Evolutionary conservation across 2,113 vertebrate species (phyloP).

Genomic region (Rattus rattus): DNA sequence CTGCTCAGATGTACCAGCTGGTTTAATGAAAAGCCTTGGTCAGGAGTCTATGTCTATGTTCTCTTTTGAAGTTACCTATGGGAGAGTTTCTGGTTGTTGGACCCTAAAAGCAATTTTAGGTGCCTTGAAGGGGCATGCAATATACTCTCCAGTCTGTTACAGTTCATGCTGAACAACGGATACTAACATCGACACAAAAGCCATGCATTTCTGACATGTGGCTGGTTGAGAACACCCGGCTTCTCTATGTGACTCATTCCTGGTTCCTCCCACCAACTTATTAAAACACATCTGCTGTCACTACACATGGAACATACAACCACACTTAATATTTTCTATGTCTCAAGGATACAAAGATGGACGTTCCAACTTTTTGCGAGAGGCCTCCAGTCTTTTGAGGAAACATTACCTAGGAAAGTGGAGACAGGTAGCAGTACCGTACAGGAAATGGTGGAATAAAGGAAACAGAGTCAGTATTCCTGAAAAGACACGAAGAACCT

Average conservation of each 20-base stretch:
- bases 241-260: neutral
- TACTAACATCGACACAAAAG: neutral
- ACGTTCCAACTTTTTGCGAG: neutral
- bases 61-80: neutral
- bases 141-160: neutral
- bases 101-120: neutral
- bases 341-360: neutral
- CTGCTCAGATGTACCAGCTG: neutral
- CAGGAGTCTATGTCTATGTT: neutral
- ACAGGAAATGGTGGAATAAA: neutral
- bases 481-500: neutral
- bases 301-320: neutral
- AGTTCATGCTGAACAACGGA: neutral
- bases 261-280: neutral
- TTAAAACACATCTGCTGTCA: constrained; percentile 1
- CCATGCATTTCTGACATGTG: neutral
- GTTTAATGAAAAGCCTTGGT: neutral
- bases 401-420: neutral
- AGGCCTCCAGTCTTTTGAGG: too few relatives aligned
- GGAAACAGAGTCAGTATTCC: neutral
- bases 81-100: constrained; percentile 10
- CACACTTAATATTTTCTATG: constrained; percentile 28
- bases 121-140: neutral
- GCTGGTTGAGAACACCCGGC: neutral
- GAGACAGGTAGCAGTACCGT: too few relatives aligned